These are phyloP conservation scores for Timema cristinae DNA, from an alignment of 2,888 invertebrate species.

Conservation along the genomic window DNA sequence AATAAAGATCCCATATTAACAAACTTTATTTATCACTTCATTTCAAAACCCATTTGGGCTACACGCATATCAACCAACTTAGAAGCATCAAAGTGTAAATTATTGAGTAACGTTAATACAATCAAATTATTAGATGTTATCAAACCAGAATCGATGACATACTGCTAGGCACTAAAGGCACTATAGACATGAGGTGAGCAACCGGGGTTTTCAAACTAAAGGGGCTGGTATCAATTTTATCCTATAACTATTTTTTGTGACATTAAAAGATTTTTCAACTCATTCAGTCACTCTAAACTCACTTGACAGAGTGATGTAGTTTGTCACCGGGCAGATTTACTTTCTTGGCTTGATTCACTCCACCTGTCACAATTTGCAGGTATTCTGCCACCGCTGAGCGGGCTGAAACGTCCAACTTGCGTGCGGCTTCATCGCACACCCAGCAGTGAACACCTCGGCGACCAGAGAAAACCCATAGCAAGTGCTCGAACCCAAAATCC, in stretches of 20 bases:
- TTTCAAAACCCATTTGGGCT: too few species aligned
- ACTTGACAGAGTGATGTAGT: conserved; percentile 77
- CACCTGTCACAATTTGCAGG: conserved; percentile 71
- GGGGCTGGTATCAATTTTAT: too few species aligned
- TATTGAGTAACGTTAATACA: too few species aligned
- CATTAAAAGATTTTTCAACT: not conserved
- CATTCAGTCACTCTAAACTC: conserved; percentile 4
- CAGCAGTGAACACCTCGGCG: conserved; percentile 98
- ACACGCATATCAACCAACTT: too few species aligned
- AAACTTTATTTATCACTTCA: too few species aligned
- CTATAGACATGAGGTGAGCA: too few species aligned
- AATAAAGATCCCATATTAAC: too few species aligned
- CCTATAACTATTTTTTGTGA: not conserved
- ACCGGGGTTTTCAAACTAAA: too few species aligned
- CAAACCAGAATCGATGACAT: too few species aligned
- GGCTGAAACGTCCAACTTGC: conserved; percentile 66
- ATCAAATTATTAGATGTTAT: too few species aligned
- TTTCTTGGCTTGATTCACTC: conserved; percentile 68
- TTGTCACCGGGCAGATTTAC: conserved; percentile 62
- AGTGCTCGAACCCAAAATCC: conserved; percentile 92
- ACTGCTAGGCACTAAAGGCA: too few species aligned
- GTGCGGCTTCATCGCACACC: conserved; percentile 88
- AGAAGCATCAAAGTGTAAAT: too few species aligned
- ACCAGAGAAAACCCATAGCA: conserved; percentile 98
- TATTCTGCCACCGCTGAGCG: conserved; percentile 87